Evolutionary conservation across 2,113 vertebrate genomes (phyloP).

Genomic region (Embiotoca jacksoni): DNA sequence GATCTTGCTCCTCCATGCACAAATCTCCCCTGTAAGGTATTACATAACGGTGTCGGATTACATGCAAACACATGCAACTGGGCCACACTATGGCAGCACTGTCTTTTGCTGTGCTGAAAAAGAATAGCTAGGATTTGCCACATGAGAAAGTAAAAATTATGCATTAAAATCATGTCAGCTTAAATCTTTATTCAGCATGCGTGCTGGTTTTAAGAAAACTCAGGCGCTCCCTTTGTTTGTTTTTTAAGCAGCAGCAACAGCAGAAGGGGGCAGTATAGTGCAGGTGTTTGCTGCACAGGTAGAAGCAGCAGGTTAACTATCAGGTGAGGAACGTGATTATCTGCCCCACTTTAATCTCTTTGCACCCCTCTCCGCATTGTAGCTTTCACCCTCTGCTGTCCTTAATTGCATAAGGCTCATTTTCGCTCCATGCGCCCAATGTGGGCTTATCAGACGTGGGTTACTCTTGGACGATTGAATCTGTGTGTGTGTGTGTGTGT

Average conservation of each 20-base stretch:
- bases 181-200: neutral
- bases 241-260: neutral
- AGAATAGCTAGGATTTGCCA: conserved; percentile 19
- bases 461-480: neutral
- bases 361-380: neutral
- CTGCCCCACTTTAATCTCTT: conserved; percentile 8
- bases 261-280: conserved; percentile 79
- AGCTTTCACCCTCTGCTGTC: neutral
- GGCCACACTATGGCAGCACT: conserved; percentile 43
- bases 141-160: neutral
- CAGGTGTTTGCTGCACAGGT: conserved; percentile 70
- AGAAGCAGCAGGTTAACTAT: conserved; percentile 12
- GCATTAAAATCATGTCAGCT: neutral
- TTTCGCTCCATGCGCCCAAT: neutral
- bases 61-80: conserved; percentile 58
- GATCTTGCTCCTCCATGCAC: neutral
- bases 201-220: too few species aligned
- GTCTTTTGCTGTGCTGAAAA: conserved; percentile 35
- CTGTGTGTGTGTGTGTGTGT: neutral
- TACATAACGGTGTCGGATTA: conserved; percentile 53
- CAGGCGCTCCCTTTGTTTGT: neutral
- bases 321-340: conserved; percentile 44
- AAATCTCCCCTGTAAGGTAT: conserved; percentile 20
- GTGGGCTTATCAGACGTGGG: conserved; percentile 6
- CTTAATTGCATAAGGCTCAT: conserved; percentile 16